A percentile compares a stretch with the other conserved stretches of the same genome.
phyloP scores from a whole-genome alignment of 2,113 vertebrate genomes.

The Phyllostomus discolor region DNA sequence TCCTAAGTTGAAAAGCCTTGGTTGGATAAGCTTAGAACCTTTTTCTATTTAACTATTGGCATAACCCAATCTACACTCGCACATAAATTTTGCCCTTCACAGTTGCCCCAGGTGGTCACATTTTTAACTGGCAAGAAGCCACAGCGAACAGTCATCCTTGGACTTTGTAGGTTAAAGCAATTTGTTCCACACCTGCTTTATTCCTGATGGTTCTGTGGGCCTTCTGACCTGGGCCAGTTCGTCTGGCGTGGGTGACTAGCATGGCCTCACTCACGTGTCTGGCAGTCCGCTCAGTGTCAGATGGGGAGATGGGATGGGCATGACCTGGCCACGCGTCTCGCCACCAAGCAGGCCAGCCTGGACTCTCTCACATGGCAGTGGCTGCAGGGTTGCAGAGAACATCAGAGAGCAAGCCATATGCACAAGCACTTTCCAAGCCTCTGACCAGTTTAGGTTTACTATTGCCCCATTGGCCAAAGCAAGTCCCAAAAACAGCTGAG shows the following conservation, averaged over 20 bases:
- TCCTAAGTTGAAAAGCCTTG: background rate
- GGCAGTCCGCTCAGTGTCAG: accelerated
- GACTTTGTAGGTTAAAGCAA: background rate
- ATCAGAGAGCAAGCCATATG: background rate
- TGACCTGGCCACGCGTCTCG: background rate
- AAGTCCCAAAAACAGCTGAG: background rate
- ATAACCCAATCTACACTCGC: background rate
- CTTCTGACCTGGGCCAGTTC: background rate
- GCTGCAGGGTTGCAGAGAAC: background rate
- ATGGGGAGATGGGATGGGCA: accelerated
- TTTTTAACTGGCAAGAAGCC: background rate
- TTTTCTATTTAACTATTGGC: background rate
- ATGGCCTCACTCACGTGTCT: background rate
- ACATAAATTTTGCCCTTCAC: background rate
- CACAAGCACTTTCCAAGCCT: background rate
- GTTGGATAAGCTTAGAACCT: background rate
- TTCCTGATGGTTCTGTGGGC: background rate
- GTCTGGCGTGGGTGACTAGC: accelerated
- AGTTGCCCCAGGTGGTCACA: background rate
- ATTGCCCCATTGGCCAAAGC: background rate
- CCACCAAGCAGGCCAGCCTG: background rate
- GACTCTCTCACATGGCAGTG: accelerated
- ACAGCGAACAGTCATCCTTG: background rate
- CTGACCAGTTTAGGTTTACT: background rate
- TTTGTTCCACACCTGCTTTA: background rate